Conservation (phyloP, 2,888 invertebrate species). For the Lepeophtheirus nordmannii region DNA sequence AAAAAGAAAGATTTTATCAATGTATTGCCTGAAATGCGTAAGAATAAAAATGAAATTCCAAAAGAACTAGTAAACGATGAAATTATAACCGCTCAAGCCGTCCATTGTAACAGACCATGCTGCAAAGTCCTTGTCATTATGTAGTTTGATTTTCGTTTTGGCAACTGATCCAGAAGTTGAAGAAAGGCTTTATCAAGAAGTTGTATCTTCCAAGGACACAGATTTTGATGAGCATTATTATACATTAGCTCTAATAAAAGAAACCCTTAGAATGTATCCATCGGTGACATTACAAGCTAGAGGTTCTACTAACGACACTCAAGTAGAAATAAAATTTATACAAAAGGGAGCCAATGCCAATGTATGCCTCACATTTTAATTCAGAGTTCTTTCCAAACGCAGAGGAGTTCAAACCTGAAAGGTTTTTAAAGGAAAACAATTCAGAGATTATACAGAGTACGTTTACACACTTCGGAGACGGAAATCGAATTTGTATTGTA, state of each 20-base stretch:
- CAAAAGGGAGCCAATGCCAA: neutral
- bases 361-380: conserved; percentile 2
- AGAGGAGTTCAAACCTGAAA: neutral
- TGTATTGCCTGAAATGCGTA: neutral
- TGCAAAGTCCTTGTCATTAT: neutral
- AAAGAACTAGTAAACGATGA: neutral
- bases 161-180: neutral
- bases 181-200: neutral
- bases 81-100: neutral
- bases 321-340: neutral
- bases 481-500: neutral
- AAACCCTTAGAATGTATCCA: conserved; percentile 5
- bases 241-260: conserved; percentile 2
- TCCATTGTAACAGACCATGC: neutral
- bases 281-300: neutral
- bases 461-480: neutral
- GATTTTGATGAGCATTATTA: neutral
- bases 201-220: neutral
- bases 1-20: neutral
- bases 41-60: neutral
- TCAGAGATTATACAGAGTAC: neutral
- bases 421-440: neutral
- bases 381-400: neutral
- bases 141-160: neutral
- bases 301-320: conserved; percentile 2